A percentile compares a stretch with the other conserved stretches of the same genome.
These are phyloP conservation scores for Hylia prasina DNA, from an alignment of 2,113 vertebrate genomes.

Conservation along the genomic window DNA sequence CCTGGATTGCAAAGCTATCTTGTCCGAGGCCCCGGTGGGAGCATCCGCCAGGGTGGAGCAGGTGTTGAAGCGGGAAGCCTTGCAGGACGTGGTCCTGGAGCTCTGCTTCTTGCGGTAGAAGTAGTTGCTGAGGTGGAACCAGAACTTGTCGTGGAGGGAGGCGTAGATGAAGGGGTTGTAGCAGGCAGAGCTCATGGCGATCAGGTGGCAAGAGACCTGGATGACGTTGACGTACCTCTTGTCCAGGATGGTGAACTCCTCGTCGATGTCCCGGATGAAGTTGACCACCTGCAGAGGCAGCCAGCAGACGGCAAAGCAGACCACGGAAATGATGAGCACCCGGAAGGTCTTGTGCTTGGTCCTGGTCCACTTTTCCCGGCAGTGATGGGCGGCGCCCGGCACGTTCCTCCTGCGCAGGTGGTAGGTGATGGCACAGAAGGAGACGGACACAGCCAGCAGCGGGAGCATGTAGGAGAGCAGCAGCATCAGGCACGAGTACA, in stretches of 20 bases:
- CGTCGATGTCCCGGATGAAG: constrained; percentile 78
- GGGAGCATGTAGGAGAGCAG: constrained; percentile 85
- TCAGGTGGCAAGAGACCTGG: constrained; percentile 77
- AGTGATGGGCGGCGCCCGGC: constrained; percentile 59
- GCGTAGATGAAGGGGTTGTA: constrained; percentile 85
- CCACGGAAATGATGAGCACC: constrained; percentile 77
- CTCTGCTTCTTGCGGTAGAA: constrained; percentile 53
- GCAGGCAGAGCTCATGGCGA: constrained; percentile 82
- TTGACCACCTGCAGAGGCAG: constrained; percentile 86
- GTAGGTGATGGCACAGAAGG: constrained; percentile 84
- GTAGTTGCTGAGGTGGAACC: constrained; percentile 68
- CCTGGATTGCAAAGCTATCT: constrained; percentile 57
- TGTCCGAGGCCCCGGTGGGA: constrained; percentile 27
- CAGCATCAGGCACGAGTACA: constrained; percentile 84
- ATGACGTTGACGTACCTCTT: constrained; percentile 78
- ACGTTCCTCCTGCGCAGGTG: constrained; percentile 72
- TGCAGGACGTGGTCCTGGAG: constrained; percentile 39
- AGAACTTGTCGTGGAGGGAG: constrained; percentile 78
- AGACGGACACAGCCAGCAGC: constrained; percentile 74
- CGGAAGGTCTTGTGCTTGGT: constrained; percentile 83
- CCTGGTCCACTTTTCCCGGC: constrained; percentile 73
- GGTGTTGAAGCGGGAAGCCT: constrained; percentile 64
- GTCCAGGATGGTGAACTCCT: constrained; percentile 75
- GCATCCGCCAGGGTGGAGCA: constrained; percentile 68
- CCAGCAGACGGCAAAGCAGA: constrained; percentile 86